Percentiles rank a stretch among this genome's conserved stretches.
Conservation (phyloP, 1,140 invertebrate species). For the Ruditapes philippinarum region DNA sequence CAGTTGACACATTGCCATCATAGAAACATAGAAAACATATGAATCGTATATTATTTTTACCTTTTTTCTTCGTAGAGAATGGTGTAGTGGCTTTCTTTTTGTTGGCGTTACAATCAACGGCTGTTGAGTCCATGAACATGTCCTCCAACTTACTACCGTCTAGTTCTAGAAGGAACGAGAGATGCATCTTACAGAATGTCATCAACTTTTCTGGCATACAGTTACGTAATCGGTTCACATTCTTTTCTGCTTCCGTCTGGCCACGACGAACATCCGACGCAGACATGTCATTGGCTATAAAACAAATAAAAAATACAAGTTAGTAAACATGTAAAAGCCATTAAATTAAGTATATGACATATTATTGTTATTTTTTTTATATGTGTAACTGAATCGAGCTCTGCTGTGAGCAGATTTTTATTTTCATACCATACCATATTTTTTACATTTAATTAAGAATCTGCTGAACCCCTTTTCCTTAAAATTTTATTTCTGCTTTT, state of each 20-base stretch:
- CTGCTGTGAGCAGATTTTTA: too few species aligned
- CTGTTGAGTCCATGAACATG: slow-evolving; percentile 65
- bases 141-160: slow-evolving; percentile 84
- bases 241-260: slow-evolving; percentile 78
- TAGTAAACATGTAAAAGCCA: too few species aligned
- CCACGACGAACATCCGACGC: slow-evolving; percentile 68
- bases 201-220: slow-evolving; percentile 93
- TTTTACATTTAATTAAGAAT: too few species aligned
- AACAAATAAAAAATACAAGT: slow-evolving; percentile 43
- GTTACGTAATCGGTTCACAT: slow-evolving; percentile 77
- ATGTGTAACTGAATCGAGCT: too few species aligned
- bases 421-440: too few species aligned
- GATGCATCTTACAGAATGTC: slow-evolving; percentile 95
- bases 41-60: slow-evolving; percentile 59
- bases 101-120: slow-evolving; percentile 31
- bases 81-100: slow-evolving; percentile 75
- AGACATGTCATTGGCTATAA: slow-evolving; percentile 78
- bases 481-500: too few species aligned
- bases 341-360: too few species aligned
- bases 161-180: slow-evolving; percentile 94
- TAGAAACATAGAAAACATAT: too few species aligned
- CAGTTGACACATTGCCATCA: too few species aligned
- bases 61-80: slow-evolving; percentile 78
- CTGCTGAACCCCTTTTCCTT: too few species aligned
- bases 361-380: too few species aligned